These are phyloP conservation scores for Scyliorhinus canicula DNA, from an alignment of 2,797 vertebrate species.

Conservation along the genomic window DNA sequence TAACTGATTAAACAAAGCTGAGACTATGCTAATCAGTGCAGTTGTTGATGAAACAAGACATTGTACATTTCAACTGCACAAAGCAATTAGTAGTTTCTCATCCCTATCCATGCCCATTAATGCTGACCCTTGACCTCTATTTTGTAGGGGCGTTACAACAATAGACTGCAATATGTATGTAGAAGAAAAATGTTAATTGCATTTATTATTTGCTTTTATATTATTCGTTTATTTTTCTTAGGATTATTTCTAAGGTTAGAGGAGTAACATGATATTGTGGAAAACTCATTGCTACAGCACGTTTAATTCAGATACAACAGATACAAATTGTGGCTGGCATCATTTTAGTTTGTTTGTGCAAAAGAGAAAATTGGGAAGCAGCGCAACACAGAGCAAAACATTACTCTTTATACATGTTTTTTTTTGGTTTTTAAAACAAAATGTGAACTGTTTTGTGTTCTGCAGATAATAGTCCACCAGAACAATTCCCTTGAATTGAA, in stretches of 20 bases:
- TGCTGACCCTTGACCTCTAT: not conserved
- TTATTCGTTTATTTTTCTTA: not conserved
- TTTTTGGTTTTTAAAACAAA: not conserved
- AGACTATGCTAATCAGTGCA: constrained; percentile 45
- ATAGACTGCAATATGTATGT: not conserved
- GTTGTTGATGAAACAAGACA: constrained; percentile 41
- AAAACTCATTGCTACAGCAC: constrained; percentile 3
- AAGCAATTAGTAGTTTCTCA: constrained; percentile 46
- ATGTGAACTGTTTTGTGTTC: not conserved
- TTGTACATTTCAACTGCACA: constrained; percentile 40
- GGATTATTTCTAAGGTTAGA: not conserved
- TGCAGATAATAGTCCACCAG: not conserved
- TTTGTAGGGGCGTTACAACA: not conserved
- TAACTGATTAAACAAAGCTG: constrained; percentile 41
- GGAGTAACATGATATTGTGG: constrained; percentile 38
- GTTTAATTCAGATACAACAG: constrained; percentile 17
- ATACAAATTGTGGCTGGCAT: constrained; percentile 4
- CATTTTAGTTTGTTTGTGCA: not conserved
- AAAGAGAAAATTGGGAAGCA: not conserved
- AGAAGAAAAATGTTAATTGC: constrained; percentile 10
- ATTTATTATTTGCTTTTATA: not conserved
- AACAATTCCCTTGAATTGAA: not conserved
- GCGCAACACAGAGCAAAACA: not conserved
- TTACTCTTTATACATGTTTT: not conserved
- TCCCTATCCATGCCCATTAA: constrained; percentile 41